Evolutionary conservation across 2,888 invertebrate species (phyloP).

Genomic region (Pasiphila rectangulata): DNA sequence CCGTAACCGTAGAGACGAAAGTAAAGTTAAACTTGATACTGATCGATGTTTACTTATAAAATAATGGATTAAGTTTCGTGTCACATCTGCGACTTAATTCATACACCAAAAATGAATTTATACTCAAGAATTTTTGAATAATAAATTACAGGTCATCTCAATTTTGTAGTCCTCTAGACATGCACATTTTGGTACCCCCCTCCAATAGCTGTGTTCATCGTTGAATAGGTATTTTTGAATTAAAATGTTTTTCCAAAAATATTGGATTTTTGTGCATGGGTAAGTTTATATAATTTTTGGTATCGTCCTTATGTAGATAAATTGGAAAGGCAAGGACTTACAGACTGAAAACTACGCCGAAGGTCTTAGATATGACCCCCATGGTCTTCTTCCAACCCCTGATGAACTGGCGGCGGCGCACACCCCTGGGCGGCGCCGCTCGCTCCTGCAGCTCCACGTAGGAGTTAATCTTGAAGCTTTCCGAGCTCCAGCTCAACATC

Average conservation of each 20-base stretch:
- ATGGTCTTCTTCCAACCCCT: slow-evolving; percentile 81
- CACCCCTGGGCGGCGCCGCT: slow-evolving; percentile 71
- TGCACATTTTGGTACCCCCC: too few relatives aligned
- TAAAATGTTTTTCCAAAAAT: too few relatives aligned
- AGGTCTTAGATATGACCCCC: slow-evolving; percentile 89
- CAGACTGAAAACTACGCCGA: slow-evolving; percentile 90
- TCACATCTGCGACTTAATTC: too few relatives aligned
- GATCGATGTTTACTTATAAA: background rate
- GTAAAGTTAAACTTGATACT: slow-evolving; percentile 31
- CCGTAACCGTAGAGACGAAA: slow-evolving; percentile 32
- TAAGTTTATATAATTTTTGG: too few relatives aligned
- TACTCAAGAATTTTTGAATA: too few relatives aligned
- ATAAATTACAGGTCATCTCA: too few relatives aligned
- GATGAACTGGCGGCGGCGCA: slow-evolving; percentile 76
- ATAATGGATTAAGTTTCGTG: background rate
- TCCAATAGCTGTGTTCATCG: too few relatives aligned
- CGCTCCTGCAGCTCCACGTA: slow-evolving; percentile 67
- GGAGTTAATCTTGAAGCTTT: slow-evolving; percentile 72
- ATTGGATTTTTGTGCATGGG: too few relatives aligned
- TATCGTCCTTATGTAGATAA: background rate
- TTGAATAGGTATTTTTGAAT: too few relatives aligned
- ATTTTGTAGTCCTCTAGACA: too few relatives aligned
- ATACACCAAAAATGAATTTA: too few relatives aligned
- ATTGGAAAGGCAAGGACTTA: slow-evolving; percentile 74
- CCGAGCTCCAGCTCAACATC: slow-evolving; percentile 40